Evolutionary conservation across 2,797 vertebrate genomes (phyloP).

Genomic region (Eidolon dupreanum): DNA sequence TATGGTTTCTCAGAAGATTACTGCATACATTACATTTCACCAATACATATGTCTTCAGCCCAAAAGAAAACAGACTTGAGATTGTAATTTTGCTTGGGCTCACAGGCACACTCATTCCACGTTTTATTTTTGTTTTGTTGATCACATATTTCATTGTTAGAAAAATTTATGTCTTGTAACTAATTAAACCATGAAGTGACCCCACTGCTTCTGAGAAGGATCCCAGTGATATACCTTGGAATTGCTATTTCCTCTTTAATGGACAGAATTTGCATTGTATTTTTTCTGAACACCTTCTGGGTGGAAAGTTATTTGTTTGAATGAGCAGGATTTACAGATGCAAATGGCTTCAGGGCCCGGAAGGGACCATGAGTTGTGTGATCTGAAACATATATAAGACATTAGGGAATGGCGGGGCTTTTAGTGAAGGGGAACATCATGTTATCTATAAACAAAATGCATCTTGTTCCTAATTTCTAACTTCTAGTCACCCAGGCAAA

Average conservation of each 20-base stretch:
- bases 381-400: not conserved
- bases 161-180: not conserved
- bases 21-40: slow-evolving; percentile 11
- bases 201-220: not conserved
- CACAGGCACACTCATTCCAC: not conserved
- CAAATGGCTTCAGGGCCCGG: not conserved
- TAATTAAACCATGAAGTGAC: slow-evolving; percentile 31
- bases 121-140: slow-evolving; percentile 30
- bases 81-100: slow-evolving; percentile 8
- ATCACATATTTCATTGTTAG: slow-evolving; percentile 10
- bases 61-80: slow-evolving; percentile 37
- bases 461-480: not conserved
- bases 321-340: not conserved
- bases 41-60: not conserved
- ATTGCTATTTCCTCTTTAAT: not conserved
- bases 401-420: not conserved
- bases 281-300: not conserved
- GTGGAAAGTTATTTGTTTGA: slow-evolving; percentile 13
- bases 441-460: not conserved
- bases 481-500: not conserved
- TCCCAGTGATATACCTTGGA: not conserved
- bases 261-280: not conserved
- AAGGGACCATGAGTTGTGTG: not conserved
- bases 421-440: not conserved
- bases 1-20: slow-evolving; percentile 37